Base-by-base conservation (phyloP, 2,797 vertebrate genomes). In the Scolopax bukidnonensis region DNA sequence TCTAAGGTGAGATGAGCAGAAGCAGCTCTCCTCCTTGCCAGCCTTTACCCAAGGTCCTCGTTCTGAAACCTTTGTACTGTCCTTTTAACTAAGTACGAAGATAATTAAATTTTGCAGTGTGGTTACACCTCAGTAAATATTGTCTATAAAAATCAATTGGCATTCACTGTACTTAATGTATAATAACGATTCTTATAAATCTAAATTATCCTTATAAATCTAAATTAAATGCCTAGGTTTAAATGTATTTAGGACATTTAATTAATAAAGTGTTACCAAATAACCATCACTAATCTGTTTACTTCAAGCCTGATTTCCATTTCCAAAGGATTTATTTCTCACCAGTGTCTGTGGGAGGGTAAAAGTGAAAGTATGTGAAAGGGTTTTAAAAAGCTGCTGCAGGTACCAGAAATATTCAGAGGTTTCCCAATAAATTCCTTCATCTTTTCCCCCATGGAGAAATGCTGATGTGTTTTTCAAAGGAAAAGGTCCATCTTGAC, bases 181-280 rank as follows among this genome's bases (percentile, higher is more conserved):
- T 96, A 97, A 97, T 97, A 98, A 97, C 91, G 87, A 97, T 95
- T 96, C 96, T 96, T 97, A 97, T 96, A 98, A 98, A 97, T 98
- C 97, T 97, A 98, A 98, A 97, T 97, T 97, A 97, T 97, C 96
- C 97, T 80, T 95, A 97, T 97, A 97, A 97, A 98, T 98, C 97
- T 98, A 97, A 98, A 98, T 98, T 97, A 98, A 98, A 97, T 94
- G 95, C 93, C 93, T 86, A 91, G 96, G 94, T 97, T 97, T 97
- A 95, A 96, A 84, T 96, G 96, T 95, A 96, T 96, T 98, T 95
- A 97, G 96, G 96, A 94, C 95, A 95, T 96, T 96, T 98, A 97
- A 98, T 98, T 98, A 98, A 98, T 97, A 97, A 97, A 98, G 95
- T 96, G 94, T 97, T 96, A 95, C 96, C 94, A 91, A 93, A 96